phyloP scores from a whole-genome alignment of 2,113 vertebrate species.

The Phocoena phocoena region DNA sequence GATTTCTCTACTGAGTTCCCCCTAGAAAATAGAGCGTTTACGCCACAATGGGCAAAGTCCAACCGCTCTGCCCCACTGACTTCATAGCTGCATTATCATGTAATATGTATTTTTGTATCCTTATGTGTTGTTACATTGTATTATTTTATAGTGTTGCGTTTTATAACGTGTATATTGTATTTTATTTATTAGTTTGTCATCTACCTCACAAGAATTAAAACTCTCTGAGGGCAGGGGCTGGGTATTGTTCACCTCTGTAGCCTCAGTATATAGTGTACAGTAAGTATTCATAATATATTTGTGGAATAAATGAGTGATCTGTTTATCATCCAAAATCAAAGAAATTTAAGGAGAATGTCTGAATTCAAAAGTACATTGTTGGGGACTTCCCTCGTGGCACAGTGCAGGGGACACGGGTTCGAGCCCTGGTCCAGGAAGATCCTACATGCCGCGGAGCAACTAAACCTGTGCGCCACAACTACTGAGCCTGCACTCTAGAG shows the following conservation, averaged over 20 bases:
- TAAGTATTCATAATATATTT: background rate
- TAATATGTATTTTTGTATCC: background rate
- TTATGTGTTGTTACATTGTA: background rate
- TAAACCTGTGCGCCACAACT: too few species aligned
- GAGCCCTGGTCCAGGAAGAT: too few species aligned
- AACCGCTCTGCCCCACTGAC: background rate
- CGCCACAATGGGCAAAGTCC: background rate
- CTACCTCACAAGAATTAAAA: background rate
- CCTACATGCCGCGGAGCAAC: too few species aligned
- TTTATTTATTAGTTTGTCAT: background rate
- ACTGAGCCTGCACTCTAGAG: too few species aligned
- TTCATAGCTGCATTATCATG: background rate
- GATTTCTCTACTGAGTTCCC: background rate
- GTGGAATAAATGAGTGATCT: background rate
- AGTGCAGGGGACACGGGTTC: too few species aligned
- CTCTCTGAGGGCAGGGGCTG: background rate
- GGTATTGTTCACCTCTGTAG: background rate
- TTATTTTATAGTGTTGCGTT: background rate
- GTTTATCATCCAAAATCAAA: background rate
- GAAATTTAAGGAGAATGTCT: background rate
- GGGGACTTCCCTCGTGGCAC: too few species aligned
- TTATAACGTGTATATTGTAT: background rate
- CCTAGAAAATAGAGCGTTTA: background rate
- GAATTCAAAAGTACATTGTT: background rate
- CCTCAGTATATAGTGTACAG: background rate